phyloP scores from a whole-genome alignment of 2,797 vertebrate species.

The Intellagama lesueurii region DNA sequence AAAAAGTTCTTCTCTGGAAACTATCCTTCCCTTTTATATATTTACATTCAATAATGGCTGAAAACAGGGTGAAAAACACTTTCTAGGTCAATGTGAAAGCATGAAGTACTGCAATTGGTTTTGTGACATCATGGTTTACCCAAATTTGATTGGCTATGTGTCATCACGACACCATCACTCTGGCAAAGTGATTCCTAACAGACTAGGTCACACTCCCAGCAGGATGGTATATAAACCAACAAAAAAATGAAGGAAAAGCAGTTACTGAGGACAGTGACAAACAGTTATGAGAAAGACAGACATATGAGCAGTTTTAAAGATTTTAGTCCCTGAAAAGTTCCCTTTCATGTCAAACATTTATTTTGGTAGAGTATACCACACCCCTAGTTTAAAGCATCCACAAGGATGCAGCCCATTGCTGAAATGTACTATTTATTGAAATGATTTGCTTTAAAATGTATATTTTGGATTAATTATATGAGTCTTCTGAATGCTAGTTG shows the following conservation, averaged over 20 bases:
- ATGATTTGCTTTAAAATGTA: too few relatives aligned
- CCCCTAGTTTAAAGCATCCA: not conserved
- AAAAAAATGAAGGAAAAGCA: not conserved
- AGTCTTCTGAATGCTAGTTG: not conserved
- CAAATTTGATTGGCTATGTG: not conserved
- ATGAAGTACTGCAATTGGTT: not conserved
- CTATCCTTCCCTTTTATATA: too few relatives aligned
- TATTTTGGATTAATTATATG: not conserved
- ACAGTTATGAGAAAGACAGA: not conserved
- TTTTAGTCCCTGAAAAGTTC: not conserved
- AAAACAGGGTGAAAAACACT: not conserved
- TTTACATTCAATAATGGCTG: not conserved
- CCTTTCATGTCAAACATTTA: not conserved
- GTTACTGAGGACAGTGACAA: not conserved
- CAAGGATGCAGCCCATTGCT: not conserved
- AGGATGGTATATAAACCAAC: not conserved
- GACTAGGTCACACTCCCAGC: not conserved
- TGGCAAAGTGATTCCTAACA: not conserved
- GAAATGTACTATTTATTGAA: not conserved
- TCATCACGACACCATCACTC: not conserved
- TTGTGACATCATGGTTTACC: not conserved
- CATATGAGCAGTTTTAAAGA: not conserved
- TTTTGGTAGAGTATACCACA: not conserved
- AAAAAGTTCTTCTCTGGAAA: not conserved
- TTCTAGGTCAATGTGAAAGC: not conserved